These are phyloP conservation scores for Ctenomys sociabilis DNA, from an alignment of 2,113 vertebrate species.

Conservation along the genomic window DNA sequence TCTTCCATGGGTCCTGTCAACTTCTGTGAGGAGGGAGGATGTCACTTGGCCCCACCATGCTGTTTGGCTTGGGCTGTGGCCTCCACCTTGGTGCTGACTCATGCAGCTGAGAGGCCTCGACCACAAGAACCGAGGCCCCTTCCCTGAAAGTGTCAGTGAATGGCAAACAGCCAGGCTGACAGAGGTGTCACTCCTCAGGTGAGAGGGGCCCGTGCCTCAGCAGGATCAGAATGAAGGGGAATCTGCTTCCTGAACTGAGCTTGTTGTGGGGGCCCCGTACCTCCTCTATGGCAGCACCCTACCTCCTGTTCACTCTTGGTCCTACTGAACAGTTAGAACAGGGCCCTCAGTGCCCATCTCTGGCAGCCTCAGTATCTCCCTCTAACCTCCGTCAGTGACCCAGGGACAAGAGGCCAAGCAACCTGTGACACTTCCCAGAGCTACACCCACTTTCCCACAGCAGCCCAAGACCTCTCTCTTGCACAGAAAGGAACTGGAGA, in stretches of 20 bases:
- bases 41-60: neutral
- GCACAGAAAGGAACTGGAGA: neutral
- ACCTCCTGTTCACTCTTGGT: neutral
- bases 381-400: neutral
- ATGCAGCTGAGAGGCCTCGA: neutral
- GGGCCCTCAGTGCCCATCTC: neutral
- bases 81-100: neutral
- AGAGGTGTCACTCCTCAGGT: neutral
- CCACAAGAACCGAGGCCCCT: neutral
- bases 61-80: neutral
- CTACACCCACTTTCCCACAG: neutral
- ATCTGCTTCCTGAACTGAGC: neutral
- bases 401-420: neutral
- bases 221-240: neutral
- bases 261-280: neutral
- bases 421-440: neutral
- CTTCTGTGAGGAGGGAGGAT: neutral
- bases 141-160: neutral
- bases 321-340: neutral
- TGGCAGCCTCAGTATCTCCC: neutral
- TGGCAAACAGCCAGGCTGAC: neutral
- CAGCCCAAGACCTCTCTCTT: neutral
- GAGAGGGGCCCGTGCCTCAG: too few relatives aligned
- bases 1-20: neutral
- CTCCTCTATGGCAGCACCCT: neutral